Evolutionary conservation across 2,113 vertebrate species (phyloP).

Genomic region (Marcusenius ussheri): DNA sequence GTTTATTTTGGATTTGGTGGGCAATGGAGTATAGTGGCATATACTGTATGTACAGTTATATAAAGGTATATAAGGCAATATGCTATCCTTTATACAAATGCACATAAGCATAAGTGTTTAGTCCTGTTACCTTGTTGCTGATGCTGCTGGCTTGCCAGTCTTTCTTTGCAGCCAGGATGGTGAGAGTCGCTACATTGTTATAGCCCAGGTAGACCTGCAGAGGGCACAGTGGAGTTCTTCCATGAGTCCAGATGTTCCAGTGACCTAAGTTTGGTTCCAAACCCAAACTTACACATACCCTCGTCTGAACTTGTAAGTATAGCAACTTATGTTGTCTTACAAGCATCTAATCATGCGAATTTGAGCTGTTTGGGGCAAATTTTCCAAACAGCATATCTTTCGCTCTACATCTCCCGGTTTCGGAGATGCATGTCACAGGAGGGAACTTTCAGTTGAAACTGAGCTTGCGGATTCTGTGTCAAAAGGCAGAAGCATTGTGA

Average conservation of each 20-base stretch:
- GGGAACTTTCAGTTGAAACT: not conserved
- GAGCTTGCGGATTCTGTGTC: not conserved
- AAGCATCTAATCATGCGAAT: not conserved
- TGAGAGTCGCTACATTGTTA: constrained; percentile 57
- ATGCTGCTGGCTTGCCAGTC: constrained; percentile 58
- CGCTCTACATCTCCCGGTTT: not conserved
- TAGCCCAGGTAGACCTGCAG: constrained; percentile 57
- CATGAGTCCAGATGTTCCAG: not conserved
- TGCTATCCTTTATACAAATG: not conserved
- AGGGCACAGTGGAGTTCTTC: constrained; percentile 12
- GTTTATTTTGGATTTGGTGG: not conserved
- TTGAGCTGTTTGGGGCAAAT: not conserved
- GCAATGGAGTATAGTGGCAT: not conserved
- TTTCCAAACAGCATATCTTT: not conserved
- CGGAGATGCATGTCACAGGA: not conserved
- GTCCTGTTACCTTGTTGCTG: constrained; percentile 42
- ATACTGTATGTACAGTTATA: not conserved
- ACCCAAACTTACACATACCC: not conserved
- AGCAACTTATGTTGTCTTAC: not conserved
- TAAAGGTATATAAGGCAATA: not conserved
- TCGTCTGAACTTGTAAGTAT: not conserved
- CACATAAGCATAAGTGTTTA: not conserved
- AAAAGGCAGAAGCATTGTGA: not conserved
- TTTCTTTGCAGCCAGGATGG: constrained; percentile 46
- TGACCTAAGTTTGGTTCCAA: not conserved